Conservation (phyloP, 2,113 vertebrate species). For the Tetrao urogallus region DNA sequence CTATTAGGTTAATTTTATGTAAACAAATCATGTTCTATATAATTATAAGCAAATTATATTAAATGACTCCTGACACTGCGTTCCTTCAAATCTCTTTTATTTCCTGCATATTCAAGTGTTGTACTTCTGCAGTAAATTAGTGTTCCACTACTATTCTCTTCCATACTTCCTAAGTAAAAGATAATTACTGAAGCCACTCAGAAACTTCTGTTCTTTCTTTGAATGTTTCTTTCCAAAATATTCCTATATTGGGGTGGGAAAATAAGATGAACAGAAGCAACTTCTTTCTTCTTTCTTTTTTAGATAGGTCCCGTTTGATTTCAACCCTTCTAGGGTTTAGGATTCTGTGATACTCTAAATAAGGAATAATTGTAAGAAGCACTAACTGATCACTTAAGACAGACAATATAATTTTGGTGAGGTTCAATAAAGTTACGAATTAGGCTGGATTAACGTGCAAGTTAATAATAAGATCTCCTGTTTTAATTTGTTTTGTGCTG, state of each 20-base stretch:
- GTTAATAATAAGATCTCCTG: background rate
- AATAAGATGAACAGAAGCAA: background rate
- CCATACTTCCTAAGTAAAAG: too few relatives aligned
- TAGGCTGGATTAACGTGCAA: background rate
- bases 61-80: too few relatives aligned
- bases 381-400: background rate
- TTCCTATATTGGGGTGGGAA: background rate
- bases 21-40: too few relatives aligned
- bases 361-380: background rate
- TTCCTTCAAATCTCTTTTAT: background rate
- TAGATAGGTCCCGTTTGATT: background rate
- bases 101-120: background rate
- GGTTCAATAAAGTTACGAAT: background rate
- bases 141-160: background rate
- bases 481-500: background rate
- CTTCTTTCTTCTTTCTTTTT: background rate
- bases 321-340: background rate
- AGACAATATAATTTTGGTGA: background rate
- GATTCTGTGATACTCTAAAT: background rate
- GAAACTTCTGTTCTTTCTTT: too few relatives aligned
- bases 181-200: too few relatives aligned
- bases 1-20: too few relatives aligned
- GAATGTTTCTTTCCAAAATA: background rate
- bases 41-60: too few relatives aligned
- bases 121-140: background rate